These are phyloP conservation scores for Agrypnus murinus DNA, from an alignment of 2,888 invertebrate genomes.

Conservation along the genomic window DNA sequence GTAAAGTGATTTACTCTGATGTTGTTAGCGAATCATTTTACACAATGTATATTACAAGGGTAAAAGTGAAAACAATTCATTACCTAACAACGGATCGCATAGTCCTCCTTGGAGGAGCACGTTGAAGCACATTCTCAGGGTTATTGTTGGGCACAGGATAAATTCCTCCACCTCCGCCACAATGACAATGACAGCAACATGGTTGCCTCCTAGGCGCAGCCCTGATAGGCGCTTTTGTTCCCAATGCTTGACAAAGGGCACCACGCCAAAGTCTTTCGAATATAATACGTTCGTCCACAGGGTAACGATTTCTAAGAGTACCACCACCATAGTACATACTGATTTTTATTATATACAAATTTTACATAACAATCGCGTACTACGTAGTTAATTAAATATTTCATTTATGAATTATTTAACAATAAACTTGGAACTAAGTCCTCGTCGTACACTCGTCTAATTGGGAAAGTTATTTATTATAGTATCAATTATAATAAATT, in stretches of 20 bases:
- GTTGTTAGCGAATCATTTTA: too few relatives aligned
- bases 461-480: too few relatives aligned
- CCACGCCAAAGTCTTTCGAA: slow-evolving; percentile 85
- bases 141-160: slow-evolving; percentile 23
- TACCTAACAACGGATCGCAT: slow-evolving; percentile 82
- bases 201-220: slow-evolving; percentile 61
- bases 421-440: too few relatives aligned
- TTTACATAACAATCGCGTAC: slow-evolving; percentile 1
- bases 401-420: too few relatives aligned
- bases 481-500: too few relatives aligned
- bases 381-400: too few relatives aligned
- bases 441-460: too few relatives aligned
- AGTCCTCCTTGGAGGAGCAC: slow-evolving; percentile 71
- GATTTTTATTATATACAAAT: neutral
- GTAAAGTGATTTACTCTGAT: too few relatives aligned
- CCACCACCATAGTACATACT: slow-evolving; percentile 68
- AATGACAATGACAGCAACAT: slow-evolving; percentile 72
- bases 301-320: slow-evolving; percentile 66
- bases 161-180: slow-evolving; percentile 68
- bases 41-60: too few relatives aligned
- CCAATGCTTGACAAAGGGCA: slow-evolving; percentile 68
- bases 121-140: slow-evolving; percentile 35
- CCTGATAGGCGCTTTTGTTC: slow-evolving; percentile 58
- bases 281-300: slow-evolving; percentile 77
- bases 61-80: too few relatives aligned